These are phyloP conservation scores for Perizoma flavofasciatum DNA, from an alignment of 2,888 invertebrate genomes.

Conservation along the genomic window DNA sequence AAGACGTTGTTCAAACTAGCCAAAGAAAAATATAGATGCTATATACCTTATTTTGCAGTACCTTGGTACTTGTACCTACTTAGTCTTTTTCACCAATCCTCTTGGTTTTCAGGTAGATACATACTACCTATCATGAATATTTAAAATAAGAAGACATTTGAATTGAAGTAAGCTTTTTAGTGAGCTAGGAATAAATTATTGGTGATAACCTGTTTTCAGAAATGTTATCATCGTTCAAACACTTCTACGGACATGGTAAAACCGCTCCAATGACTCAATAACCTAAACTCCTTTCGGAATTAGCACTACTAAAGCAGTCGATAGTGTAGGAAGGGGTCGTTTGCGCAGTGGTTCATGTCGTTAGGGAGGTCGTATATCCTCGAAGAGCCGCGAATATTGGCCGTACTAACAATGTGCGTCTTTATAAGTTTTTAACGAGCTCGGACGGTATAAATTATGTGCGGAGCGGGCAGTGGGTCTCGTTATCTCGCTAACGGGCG, in stretches of 20 bases:
- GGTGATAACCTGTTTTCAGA: no score
- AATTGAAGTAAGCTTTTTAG: no score
- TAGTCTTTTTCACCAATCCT: no score
- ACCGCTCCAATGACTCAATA: constrained; percentile 38
- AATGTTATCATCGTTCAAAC: no score
- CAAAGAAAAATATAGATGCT: constrained; percentile 39
- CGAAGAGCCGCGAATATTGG: constrained; percentile 80
- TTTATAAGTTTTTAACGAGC: constrained; percentile 85
- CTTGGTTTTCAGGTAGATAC: no score
- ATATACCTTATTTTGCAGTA: no score
- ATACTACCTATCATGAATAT: no score
- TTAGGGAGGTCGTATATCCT: constrained; percentile 75
- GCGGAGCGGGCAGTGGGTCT: constrained; percentile 79
- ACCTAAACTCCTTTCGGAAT: constrained; percentile 23
- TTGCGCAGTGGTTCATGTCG: constrained; percentile 67
- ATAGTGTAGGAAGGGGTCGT: constrained; percentile 48
- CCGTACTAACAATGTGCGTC: constrained; percentile 83
- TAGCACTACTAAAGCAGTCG: background rate
- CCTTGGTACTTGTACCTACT: no score
- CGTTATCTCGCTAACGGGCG: constrained; percentile 82
- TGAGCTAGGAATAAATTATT: no score
- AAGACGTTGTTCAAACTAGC: background rate
- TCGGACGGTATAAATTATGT: constrained; percentile 83
- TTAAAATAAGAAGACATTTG: no score
- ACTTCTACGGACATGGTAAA: no score